Evolutionary conservation across 2,888 invertebrate genomes (phyloP).

Genomic region (Sesamia inferens): DNA sequence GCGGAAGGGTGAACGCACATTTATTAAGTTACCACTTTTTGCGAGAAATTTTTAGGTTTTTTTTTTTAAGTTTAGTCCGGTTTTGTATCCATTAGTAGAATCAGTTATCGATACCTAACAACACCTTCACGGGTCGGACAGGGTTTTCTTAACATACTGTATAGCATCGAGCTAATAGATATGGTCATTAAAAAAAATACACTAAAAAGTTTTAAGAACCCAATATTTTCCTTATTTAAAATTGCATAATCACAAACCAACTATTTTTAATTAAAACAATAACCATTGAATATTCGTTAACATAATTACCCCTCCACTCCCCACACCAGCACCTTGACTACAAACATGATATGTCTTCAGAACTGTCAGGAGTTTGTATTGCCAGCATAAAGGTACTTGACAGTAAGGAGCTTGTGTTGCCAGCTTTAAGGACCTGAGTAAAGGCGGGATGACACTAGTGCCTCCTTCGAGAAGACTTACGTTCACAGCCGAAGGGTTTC

Average conservation of each 20-base stretch:
- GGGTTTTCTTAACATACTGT: too few species aligned
- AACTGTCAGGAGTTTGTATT: constrained; percentile 31
- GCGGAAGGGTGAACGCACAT: too few species aligned
- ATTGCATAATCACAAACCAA: neutral
- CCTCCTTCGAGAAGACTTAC: constrained; percentile 92
- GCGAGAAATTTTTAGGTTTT: too few species aligned
- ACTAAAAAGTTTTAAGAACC: too few species aligned
- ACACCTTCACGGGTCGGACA: too few species aligned
- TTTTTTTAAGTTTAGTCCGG: too few species aligned
- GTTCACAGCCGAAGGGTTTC: constrained; percentile 97
- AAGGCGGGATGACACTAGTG: constrained; percentile 74
- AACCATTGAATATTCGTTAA: neutral
- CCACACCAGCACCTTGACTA: constrained; percentile 3
- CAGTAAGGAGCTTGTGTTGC: constrained; percentile 39
- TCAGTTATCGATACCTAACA: too few species aligned
- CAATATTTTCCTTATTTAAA: neutral
- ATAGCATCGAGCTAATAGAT: neutral
- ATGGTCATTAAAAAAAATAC: neutral
- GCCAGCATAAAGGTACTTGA: constrained; percentile 64
- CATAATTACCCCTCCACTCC: constrained; percentile 18
- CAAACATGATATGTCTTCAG: constrained; percentile 51
- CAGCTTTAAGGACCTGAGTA: constrained; percentile 68
- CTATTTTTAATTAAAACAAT: neutral
- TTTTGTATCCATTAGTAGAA: too few species aligned
- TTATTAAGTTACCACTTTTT: too few species aligned